Percentiles rank a stretch among this genome's conserved stretches.
Conservation (phyloP, 2,113 vertebrate species). For the Bos taurus region ARS-UCD2.0 NC_037336.1:88628501-88629000, state of each 20-base stretch:
- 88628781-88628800: neutral
- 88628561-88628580: neutral
- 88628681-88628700: neutral
- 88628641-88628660: neutral
- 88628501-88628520: neutral
- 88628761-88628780: accelerated
- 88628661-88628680: neutral
- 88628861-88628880: neutral
- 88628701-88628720: neutral
- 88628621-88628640: neutral
- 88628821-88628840: neutral
- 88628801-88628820: accelerated
- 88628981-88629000: neutral
- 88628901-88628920: neutral
- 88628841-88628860: neutral
- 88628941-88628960: neutral
- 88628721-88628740: neutral
- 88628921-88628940: neutral
- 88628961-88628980: neutral
- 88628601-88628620: neutral
- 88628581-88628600: neutral
- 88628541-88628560: neutral
- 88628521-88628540: neutral
- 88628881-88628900: neutral
- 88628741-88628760: no score